Base-by-base conservation (phyloP, 2,888 invertebrate species). In the Drosophila hamatofila region DNA sequence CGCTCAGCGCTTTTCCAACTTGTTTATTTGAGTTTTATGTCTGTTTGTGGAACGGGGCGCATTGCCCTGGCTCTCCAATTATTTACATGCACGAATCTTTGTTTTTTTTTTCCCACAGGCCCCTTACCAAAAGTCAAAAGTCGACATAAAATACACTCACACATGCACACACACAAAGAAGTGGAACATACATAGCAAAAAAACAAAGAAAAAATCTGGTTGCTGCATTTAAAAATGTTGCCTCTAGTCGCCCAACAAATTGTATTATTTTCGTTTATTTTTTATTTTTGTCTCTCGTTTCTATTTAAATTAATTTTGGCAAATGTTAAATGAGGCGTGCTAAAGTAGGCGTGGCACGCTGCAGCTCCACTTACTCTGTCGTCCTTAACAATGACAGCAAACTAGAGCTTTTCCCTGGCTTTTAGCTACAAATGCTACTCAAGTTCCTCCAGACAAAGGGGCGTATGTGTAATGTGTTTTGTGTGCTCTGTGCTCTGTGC, bases 21-120 rank as follows among this genome's bases (percentile, higher is more conserved):
- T 89, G 89, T 87, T 85, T 89, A 87, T 89, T 84, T 85, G 82
- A 66, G 71, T 84, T 88, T 83, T 83, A 88, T 88, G 72, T 27
- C 46, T 59, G 70, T 63, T 66, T 71, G 46, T 64, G 23, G 41
- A 63, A 23, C 60, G 37, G 25, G 39, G 27, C 62, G 25, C 37
- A 27, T 12, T 46, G 35, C 46, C 35, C 9, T 2, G 52, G 21
- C 66, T 65, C 81, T 55, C 62, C 78, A 80, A 85, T 83, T 83
- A 83, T 85, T 89, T 80, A 87, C 88, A 87, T 88, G 77, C 77
- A 59, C 61, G 64, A 55, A 70, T 81, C 81, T 85, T 77, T 82
- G 80, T 79, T 49, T 85, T 77, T 49, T 9, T 27, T 8, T 16
- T 56, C 21, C 27, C 21, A 52, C 62, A 54, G 77, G 42, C 78